Conservation (phyloP, 1,140 invertebrate genomes). For the Micrasema minimum region DNA sequence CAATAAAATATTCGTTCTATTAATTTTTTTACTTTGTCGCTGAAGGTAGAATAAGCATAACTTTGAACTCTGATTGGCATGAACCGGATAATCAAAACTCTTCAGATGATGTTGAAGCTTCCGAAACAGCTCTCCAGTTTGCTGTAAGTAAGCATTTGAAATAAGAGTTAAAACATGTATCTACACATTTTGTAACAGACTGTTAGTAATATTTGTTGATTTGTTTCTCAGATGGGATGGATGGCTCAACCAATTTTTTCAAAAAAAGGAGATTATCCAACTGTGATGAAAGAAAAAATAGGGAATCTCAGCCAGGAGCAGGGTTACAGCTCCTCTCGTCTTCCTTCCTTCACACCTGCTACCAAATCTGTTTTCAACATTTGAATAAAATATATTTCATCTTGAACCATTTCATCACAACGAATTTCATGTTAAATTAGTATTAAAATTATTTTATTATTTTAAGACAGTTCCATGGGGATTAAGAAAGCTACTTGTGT, state of each 20-base stretch:
- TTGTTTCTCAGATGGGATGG: slow-evolving; percentile 59
- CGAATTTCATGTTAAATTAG: too few species aligned
- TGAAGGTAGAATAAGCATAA: slow-evolving; percentile 11
- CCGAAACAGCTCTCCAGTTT: slow-evolving; percentile 42
- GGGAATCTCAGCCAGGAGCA: slow-evolving; percentile 67
- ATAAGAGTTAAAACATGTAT: too few species aligned
- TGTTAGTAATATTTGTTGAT: background rate
- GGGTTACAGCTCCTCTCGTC: slow-evolving; percentile 66
- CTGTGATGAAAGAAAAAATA: slow-evolving; percentile 69
- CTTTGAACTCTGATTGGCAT: background rate
- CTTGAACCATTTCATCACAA: too few species aligned
- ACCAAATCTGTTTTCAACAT: slow-evolving; percentile 56
- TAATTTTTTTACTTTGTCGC: too few species aligned
- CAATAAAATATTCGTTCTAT: background rate
- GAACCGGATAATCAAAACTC: slow-evolving; percentile 11
- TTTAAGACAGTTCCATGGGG: slow-evolving; percentile 69
- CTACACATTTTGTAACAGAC: too few species aligned
- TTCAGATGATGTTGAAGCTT: background rate
- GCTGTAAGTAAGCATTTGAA: background rate
- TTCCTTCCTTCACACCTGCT: slow-evolving; percentile 61
- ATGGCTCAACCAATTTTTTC: slow-evolving; percentile 70
- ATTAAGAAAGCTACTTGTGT: slow-evolving; percentile 71
- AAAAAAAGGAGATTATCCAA: slow-evolving; percentile 73
- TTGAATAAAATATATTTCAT: background rate
- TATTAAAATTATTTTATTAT: too few species aligned